A percentile compares a stretch with the other conserved stretches of the same genome.
phyloP scores from a whole-genome alignment of 2,888 invertebrate genomes.

The Gymnosoma rotundatum region DNA sequence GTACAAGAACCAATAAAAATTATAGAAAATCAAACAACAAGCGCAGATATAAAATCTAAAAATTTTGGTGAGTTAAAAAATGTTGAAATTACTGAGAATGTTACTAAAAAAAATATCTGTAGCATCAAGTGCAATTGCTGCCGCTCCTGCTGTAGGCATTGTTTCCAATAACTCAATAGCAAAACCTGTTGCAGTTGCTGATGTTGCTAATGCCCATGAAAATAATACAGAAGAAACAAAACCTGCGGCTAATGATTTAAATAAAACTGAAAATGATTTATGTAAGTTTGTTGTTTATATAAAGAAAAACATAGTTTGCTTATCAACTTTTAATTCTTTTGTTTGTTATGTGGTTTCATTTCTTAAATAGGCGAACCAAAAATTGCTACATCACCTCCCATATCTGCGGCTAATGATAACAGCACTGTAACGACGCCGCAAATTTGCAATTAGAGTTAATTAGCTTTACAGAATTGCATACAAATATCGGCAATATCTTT shows the following conservation, averaged over 20 bases:
- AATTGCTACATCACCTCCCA: slow-evolving; percentile 77
- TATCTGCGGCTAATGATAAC: slow-evolving; percentile 72
- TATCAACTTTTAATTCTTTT: not conserved
- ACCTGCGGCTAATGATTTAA: slow-evolving; percentile 69
- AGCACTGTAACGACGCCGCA: slow-evolving; percentile 79
- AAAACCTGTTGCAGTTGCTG: slow-evolving; percentile 27
- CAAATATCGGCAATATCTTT: slow-evolving; percentile 57
- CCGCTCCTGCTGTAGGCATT: slow-evolving; percentile 32
- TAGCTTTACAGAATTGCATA: slow-evolving; percentile 50
- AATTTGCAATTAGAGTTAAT: slow-evolving; percentile 76
- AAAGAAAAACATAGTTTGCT: not conserved
- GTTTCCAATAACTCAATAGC: slow-evolving; percentile 38
- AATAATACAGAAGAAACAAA: slow-evolving; percentile 68
- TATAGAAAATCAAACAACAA: slow-evolving; percentile 21
- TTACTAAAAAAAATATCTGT: slow-evolving; percentile 34
- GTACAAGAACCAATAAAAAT: not conserved
- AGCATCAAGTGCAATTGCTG: slow-evolving; percentile 21
- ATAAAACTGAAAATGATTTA: slow-evolving; percentile 76
- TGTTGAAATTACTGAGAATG: slow-evolving; percentile 19
- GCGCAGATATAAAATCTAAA: slow-evolving; percentile 66
- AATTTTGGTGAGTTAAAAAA: slow-evolving; percentile 61
- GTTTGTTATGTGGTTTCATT: slow-evolving; percentile 14
- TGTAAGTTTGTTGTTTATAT: slow-evolving; percentile 71
- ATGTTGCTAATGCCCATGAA: slow-evolving; percentile 66
- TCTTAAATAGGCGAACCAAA: slow-evolving; percentile 79